Base-by-base conservation (phyloP, 2,797 vertebrate genomes). In the Balearica regulorum region DNA sequence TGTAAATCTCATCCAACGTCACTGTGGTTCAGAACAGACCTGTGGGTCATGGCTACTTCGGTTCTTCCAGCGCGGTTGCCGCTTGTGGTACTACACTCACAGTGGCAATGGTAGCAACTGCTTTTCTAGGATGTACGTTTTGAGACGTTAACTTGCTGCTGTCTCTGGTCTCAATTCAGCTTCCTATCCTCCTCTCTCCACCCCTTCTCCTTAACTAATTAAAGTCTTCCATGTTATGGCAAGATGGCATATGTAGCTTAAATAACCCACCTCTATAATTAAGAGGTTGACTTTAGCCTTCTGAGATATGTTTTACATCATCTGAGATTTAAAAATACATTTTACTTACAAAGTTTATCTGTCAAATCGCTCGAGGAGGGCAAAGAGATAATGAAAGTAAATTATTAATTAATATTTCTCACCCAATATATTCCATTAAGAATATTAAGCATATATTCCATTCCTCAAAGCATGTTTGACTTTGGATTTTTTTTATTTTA, bases 211-310 rank as follows among this genome's bases (percentile, higher is more conserved):
- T 93, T 72, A 58, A 58, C 81, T 93, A 89, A 87, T 85, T 91
- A 78, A 92, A 90, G 93, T 96, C 96, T 97, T 97, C 96, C 93
- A 54, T 43, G 79, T 83, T 61, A 66, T 5, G 44, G 75, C 82
- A 75, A 83, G 93, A 44, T 75, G 89, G 84, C 76, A 55, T 6
- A 51, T 75, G 84, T 78, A 95, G 93, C 95, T 95, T 92, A 80
- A 94, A 61, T 85, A 95, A 87, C 83, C 58, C 92, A 75, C 90
- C 90, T 92, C 82, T 85, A 4, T 85, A 91, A 89, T 87, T 96
- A 93, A 89, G 94, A 94, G 78, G 61, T 87, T 91, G 79, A 51
- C 90, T 83, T 91, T 17, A 85, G 86, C 83, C 61, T 91, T 95
- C 86, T 75, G 90, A 94, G 91, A 80, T 94, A 48, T 12, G 46